Conservation (phyloP, 2,797 vertebrate genomes). For the Sebastiscus tertius region DNA sequence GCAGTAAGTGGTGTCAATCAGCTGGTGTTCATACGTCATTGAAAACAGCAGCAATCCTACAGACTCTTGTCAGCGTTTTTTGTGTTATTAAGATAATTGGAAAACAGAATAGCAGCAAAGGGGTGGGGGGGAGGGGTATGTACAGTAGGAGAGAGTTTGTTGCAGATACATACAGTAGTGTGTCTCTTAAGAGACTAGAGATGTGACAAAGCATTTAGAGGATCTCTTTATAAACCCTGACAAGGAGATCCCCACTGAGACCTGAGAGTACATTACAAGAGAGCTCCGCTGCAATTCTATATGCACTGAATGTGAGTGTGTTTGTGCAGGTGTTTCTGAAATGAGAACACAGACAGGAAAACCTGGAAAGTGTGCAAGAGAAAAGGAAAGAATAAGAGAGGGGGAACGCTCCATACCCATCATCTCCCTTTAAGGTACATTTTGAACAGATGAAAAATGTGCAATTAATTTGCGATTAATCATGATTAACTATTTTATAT, state of each 20-base stretch:
- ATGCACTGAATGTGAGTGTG: background rate
- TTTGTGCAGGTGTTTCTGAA: background rate
- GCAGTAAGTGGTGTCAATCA: constrained; percentile 15
- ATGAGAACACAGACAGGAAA: background rate
- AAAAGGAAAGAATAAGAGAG: background rate
- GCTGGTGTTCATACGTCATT: background rate
- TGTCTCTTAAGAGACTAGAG: background rate
- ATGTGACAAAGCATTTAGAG: background rate
- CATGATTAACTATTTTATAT: no score
- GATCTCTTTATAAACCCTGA: constrained; percentile 15
- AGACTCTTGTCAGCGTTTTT: background rate
- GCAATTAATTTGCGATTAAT: no score
- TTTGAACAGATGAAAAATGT: no score
- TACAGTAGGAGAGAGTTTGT: background rate
- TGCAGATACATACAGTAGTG: background rate
- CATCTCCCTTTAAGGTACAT: no score
- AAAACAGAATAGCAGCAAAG: background rate
- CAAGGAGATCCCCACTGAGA: constrained; percentile 28
- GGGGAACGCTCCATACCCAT: background rate
- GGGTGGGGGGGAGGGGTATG: background rate
- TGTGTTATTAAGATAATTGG: constrained; percentile 4
- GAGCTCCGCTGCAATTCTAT: background rate
- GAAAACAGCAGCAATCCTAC: constrained; percentile 9
- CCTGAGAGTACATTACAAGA: background rate
- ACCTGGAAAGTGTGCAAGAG: background rate